Conservation (phyloP, 2,797 vertebrate genomes). For the Leptodactylus fallax region DNA sequence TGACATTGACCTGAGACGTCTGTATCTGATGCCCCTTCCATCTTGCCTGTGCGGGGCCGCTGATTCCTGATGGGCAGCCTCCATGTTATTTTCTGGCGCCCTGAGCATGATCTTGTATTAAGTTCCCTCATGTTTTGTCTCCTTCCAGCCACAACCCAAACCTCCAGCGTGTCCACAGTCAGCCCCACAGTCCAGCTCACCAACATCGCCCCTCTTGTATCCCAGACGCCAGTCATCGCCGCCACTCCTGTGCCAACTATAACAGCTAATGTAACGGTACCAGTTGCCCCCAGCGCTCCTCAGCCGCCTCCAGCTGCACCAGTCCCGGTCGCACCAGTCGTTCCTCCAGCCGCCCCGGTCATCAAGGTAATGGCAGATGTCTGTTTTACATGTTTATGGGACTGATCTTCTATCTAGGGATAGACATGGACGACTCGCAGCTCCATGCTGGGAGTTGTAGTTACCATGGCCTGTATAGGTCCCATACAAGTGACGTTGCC, state of each 20-base stretch:
- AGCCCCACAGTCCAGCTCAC: conserved; percentile 85
- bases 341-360: conserved; percentile 87
- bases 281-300: conserved; percentile 76
- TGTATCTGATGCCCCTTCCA: too few relatives aligned
- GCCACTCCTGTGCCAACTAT: conserved; percentile 88
- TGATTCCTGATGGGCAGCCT: background rate
- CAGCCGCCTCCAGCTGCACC: conserved; percentile 77
- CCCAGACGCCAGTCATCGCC: conserved; percentile 92
- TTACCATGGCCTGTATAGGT: too few relatives aligned
- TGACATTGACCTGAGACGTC: too few relatives aligned
- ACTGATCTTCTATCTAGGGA: too few relatives aligned
- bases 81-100: background rate
- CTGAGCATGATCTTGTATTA: background rate
- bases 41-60: background rate
- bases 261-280: conserved; percentile 78
- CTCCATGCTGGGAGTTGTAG: too few relatives aligned
- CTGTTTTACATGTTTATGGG: background rate
- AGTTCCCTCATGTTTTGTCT: background rate
- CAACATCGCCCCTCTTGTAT: conserved; percentile 80
- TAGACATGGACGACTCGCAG: too few relatives aligned
- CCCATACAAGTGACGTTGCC: too few relatives aligned
- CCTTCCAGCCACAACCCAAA: conserved; percentile 73
- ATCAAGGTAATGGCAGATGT: conserved; percentile 80
- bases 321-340: conserved; percentile 80
- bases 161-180: conserved; percentile 85